These are phyloP conservation scores for Phoxinus dragarum DNA, from an alignment of 2,797 vertebrate genomes.

Conservation along the genomic window DNA sequence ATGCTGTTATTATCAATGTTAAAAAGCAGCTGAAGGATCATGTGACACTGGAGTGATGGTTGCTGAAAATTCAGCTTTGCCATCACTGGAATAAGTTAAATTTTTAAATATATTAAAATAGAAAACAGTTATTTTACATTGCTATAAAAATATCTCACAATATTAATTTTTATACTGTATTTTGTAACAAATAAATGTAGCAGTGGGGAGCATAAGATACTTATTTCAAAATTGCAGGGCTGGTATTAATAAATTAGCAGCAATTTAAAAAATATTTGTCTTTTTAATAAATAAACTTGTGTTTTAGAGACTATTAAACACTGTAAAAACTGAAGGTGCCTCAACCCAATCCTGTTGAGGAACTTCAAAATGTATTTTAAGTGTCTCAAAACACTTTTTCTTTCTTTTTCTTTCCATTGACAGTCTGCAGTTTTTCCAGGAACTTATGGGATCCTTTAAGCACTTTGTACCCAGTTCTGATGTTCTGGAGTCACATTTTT, in stretches of 20 bases:
- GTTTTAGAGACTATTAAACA: too few species aligned
- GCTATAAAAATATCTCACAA: neutral
- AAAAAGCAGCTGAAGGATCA: neutral
- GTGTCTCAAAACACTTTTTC: too few species aligned
- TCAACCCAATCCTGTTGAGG: too few species aligned
- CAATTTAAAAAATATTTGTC: too few species aligned
- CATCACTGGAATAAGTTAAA: neutral
- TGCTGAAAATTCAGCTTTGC: neutral
- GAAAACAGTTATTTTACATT: neutral
- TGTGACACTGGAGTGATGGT: neutral
- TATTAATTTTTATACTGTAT: too few species aligned
- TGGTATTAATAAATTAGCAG: neutral
- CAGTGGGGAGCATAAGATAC: neutral
- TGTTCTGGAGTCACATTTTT: too few species aligned
- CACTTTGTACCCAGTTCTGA: too few species aligned
- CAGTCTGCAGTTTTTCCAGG: neutral
- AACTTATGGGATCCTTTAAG: too few species aligned
- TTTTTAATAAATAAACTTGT: too few species aligned
- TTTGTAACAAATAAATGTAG: neutral
- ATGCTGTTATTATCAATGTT: neutral
- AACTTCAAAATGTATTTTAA: too few species aligned
- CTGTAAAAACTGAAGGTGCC: too few species aligned
- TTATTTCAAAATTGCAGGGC: neutral
- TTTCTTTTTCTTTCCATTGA: too few species aligned
- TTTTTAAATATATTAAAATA: neutral